A percentile compares a stretch with the other conserved stretches of the same genome.
Evolutionary conservation across 2,113 vertebrate genomes (phyloP).

Genomic region (Neoarius graeffei): DNA sequence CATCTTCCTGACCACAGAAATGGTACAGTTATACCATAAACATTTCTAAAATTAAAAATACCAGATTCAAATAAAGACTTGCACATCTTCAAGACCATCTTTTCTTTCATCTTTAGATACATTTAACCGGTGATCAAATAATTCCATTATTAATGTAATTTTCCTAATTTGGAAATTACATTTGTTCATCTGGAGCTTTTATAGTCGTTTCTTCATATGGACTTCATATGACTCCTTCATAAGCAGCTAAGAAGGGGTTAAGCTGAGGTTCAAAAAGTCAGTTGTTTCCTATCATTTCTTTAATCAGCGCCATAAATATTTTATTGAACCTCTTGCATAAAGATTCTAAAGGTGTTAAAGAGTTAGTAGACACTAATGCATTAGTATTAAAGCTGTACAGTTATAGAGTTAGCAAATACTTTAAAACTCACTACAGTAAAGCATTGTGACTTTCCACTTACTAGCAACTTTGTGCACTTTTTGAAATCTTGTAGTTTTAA

Average conservation of each 20-base stretch:
- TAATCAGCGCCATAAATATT: too few relatives aligned
- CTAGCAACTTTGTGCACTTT: neutral
- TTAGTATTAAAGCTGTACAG: too few relatives aligned
- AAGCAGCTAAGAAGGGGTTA: neutral
- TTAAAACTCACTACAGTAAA: too few relatives aligned
- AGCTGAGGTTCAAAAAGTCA: neutral
- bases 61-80: neutral
- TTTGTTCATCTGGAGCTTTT: neutral
- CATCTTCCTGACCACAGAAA: too few relatives aligned
- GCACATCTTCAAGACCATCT: neutral
- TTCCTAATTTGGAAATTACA: neutral
- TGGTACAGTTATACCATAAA: too few relatives aligned
- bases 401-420: too few relatives aligned
- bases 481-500: neutral
- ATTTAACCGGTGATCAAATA: neutral
- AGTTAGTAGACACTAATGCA: too few relatives aligned
- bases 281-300: neutral
- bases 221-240: neutral
- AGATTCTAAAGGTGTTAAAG: too few relatives aligned
- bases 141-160: neutral
- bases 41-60: too few relatives aligned
- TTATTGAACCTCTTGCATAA: too few relatives aligned
- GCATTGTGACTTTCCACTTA: neutral
- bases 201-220: neutral
- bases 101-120: neutral